These are phyloP conservation scores for Threskiornis aethiopicus DNA, from an alignment of 2,797 vertebrate genomes.

Conservation along the genomic window DNA sequence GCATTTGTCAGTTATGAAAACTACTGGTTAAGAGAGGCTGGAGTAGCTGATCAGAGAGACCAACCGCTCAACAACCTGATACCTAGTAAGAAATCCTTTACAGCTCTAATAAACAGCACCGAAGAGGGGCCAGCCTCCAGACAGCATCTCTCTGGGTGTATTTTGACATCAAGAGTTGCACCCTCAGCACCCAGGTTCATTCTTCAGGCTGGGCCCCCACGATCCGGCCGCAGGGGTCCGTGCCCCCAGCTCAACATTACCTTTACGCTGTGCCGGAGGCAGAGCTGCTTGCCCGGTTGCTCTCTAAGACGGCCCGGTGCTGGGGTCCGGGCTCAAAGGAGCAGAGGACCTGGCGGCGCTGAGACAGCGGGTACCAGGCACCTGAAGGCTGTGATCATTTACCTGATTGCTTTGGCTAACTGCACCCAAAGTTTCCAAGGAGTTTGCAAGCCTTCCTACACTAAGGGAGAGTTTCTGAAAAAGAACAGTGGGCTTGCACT, in stretches of 20 bases:
- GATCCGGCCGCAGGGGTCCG: not conserved
- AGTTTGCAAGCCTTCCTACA: not conserved
- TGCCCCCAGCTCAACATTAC: not conserved
- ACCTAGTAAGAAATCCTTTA: not conserved
- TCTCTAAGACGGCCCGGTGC: accelerated
- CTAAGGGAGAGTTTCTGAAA: not conserved
- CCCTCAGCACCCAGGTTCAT: not conserved
- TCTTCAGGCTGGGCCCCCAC: not conserved
- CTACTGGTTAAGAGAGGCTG: not conserved
- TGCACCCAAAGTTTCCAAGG: not conserved
- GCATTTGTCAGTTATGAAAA: not conserved
- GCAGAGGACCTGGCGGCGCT: not conserved
- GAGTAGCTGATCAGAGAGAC: not conserved
- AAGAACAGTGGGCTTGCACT: not conserved
- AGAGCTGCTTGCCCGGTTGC: not conserved
- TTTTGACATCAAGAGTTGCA: not conserved
- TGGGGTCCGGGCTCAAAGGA: not conserved
- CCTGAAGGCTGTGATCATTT: not conserved
- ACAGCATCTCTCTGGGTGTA: not conserved
- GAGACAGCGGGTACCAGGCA: not conserved
- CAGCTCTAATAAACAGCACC: not conserved
- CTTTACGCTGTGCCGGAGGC: not conserved
- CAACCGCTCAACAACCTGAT: accelerated
- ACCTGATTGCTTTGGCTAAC: not conserved
- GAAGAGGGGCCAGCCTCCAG: not conserved